Evolutionary conservation across 2,797 vertebrate genomes (phyloP).

Genomic region (Florisuga fusca): DNA sequence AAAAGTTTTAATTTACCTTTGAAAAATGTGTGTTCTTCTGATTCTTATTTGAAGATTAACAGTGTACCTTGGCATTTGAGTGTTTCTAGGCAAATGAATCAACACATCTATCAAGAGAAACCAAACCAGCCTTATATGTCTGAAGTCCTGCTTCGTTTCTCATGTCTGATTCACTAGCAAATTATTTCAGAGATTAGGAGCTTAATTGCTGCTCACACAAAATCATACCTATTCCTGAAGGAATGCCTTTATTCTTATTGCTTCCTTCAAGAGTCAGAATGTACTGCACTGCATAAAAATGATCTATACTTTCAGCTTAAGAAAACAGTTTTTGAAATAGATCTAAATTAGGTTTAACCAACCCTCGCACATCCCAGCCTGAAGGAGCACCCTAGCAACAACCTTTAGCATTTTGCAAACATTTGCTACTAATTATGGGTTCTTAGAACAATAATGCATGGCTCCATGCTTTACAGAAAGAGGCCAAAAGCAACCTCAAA

Average conservation of each 20-base stretch:
- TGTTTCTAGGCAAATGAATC: not conserved
- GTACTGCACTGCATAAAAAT: not conserved
- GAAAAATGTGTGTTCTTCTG: not conserved
- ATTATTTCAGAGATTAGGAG: not conserved
- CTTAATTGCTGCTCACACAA: not conserved
- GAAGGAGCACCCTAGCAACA: constrained; percentile 45
- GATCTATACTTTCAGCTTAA: not conserved
- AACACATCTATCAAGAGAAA: not conserved
- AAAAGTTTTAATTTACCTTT: not conserved
- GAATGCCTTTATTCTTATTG: not conserved
- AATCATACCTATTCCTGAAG: not conserved
- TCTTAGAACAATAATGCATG: not conserved
- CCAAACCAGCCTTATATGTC: not conserved
- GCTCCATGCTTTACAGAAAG: not conserved
- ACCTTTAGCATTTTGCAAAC: constrained; percentile 36
- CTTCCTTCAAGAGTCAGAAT: not conserved
- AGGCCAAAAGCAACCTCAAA: constrained; percentile 22
- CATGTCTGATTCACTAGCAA: not conserved
- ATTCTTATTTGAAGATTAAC: not conserved
- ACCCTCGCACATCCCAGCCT: not conserved
- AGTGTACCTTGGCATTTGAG: not conserved
- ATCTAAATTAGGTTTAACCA: constrained; percentile 32
- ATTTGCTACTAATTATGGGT: constrained; percentile 56
- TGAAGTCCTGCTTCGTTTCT: not conserved
- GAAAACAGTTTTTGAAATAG: constrained; percentile 10